These are phyloP conservation scores for Bombyx huttoni DNA, from an alignment of 2,888 invertebrate genomes.

Conservation along the genomic window DNA sequence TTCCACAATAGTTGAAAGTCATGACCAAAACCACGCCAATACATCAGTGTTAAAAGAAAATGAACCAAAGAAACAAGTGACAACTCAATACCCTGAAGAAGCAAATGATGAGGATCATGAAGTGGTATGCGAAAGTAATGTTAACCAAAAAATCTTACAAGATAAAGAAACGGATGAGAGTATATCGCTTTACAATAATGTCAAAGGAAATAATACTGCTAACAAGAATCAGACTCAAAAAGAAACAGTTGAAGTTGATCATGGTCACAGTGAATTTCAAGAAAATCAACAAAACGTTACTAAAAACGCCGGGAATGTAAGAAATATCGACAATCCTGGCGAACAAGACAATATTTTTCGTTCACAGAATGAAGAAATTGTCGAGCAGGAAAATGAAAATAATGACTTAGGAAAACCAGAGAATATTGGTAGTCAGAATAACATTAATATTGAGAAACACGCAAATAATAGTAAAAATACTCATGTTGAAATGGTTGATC, in stretches of 20 bases:
- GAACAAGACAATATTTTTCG: too few species aligned
- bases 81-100: background rate
- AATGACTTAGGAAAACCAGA: too few species aligned
- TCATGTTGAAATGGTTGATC: background rate
- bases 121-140: background rate
- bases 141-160: background rate
- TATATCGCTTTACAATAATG: background rate
- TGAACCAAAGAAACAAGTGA: background rate
- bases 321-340: too few species aligned
- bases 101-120: background rate
- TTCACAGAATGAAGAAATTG: too few species aligned
- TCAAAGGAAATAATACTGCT: background rate
- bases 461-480: too few species aligned
- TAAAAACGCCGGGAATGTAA: too few species aligned
- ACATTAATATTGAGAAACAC: too few species aligned
- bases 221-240: background rate
- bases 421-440: too few species aligned
- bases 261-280: too few species aligned
- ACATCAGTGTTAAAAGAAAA: background rate
- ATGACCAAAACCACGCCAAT: constrained; percentile 6
- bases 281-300: too few species aligned
- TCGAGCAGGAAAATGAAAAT: too few species aligned
- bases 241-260: background rate
- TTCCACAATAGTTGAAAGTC: constrained; percentile 59
- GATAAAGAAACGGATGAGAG: background rate